phyloP scores from a whole-genome alignment of 1,140 invertebrate genomes.

The Probaryconus sp. region DNA sequence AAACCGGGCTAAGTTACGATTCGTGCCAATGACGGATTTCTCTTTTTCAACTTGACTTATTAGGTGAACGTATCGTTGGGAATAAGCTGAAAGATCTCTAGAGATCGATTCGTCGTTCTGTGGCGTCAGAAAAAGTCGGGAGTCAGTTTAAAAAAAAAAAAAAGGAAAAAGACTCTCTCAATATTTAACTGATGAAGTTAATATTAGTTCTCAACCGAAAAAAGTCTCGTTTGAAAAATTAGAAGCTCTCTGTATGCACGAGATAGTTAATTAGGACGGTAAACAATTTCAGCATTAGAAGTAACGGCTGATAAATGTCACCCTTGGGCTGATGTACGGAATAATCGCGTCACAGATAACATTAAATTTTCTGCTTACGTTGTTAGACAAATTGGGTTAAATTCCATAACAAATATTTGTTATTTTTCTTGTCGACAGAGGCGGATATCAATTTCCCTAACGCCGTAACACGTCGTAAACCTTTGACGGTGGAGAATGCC shows the following conservation, averaged over 20 bases:
- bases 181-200: slow-evolving; percentile 18
- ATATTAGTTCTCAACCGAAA: too few relatives aligned
- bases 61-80: slow-evolving; percentile 2
- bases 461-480: too few relatives aligned
- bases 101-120: slow-evolving; percentile 45
- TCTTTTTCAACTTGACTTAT: slow-evolving; percentile 18
- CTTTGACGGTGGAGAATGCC: too few relatives aligned
- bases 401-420: too few relatives aligned
- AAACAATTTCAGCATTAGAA: neutral
- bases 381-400: too few relatives aligned
- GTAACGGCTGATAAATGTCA: slow-evolving; percentile 17
- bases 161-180: slow-evolving; percentile 24
- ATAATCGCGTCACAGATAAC: neutral
- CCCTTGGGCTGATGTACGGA: slow-evolving; percentile 11
- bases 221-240: neutral
- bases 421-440: too few relatives aligned
- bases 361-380: neutral
- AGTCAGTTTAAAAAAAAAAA: too few relatives aligned
- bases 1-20: slow-evolving; percentile 45
- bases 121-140: too few relatives aligned
- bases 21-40: slow-evolving; percentile 35
- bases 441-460: too few relatives aligned
- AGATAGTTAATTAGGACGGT: slow-evolving; percentile 36
- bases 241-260: too few relatives aligned
- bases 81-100: slow-evolving; percentile 18